These are phyloP conservation scores for Drosophila kurseongensis DNA, from an alignment of 1,140 invertebrate genomes.

Conservation along the genomic window DNA sequence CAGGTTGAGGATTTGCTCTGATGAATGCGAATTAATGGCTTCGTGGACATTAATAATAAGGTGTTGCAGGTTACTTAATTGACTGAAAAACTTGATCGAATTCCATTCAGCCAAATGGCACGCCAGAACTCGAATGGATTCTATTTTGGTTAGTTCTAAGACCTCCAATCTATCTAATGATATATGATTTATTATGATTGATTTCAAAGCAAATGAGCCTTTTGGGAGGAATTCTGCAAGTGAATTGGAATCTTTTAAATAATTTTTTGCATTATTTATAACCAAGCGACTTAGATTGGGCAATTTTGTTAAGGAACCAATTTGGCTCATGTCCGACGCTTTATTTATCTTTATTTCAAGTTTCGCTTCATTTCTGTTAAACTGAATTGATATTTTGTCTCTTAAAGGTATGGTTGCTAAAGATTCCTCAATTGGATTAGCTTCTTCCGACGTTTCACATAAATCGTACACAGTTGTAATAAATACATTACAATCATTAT, in stretches of 20 bases:
- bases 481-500: background rate
- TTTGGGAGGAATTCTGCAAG: background rate
- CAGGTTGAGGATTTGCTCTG: background rate
- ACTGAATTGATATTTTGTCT: background rate
- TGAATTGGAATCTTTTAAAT: background rate
- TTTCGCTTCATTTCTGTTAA: background rate
- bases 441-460: background rate
- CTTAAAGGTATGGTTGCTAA: background rate
- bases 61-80: background rate
- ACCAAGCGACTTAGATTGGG: background rate
- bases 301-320: background rate
- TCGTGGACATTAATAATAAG: background rate
- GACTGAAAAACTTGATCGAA: background rate
- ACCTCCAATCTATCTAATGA: background rate
- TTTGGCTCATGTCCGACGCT: background rate
- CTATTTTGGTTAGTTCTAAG: background rate
- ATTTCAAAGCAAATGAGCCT: background rate
- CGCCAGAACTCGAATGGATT: background rate
- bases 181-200: background rate
- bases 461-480: background rate
- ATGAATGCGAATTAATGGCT: background rate
- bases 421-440: background rate
- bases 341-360: background rate
- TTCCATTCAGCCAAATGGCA: background rate
- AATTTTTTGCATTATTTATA: background rate